These are phyloP conservation scores for Scotopteryx bipunctaria DNA, from an alignment of 2,888 invertebrate genomes.

Conservation along the genomic window DNA sequence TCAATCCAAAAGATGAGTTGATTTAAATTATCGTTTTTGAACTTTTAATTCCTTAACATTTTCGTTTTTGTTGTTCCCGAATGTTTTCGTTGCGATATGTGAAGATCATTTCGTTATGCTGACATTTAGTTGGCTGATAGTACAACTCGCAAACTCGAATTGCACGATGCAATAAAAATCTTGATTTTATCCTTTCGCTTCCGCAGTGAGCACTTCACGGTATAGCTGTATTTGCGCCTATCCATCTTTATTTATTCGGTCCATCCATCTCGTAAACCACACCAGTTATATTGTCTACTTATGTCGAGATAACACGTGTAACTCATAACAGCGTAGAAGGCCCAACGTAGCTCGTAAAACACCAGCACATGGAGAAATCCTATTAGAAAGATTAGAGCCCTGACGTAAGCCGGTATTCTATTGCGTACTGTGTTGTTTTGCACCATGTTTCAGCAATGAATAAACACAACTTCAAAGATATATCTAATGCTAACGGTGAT, in stretches of 20 bases:
- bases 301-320: constrained; percentile 53
- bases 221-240: constrained; percentile 27
- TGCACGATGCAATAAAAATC: constrained; percentile 9
- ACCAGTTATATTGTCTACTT: constrained; percentile 1
- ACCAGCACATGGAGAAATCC: constrained; percentile 50
- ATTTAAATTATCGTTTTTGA: constrained; percentile 10
- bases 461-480: constrained; percentile 20
- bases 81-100: neutral
- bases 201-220: constrained; percentile 46
- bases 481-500: constrained; percentile 17
- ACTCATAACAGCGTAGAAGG: constrained; percentile 42
- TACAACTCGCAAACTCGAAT: neutral
- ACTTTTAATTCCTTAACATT: neutral
- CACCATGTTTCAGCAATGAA: constrained; percentile 15
- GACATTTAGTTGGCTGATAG: neutral
- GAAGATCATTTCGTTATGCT: neutral
- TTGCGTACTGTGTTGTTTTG: constrained; percentile 33
- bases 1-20: constrained; percentile 27
- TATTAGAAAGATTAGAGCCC: constrained; percentile 50
- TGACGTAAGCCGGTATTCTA: constrained; percentile 46
- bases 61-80: neutral
- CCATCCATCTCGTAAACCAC: constrained; percentile 31
- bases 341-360: constrained; percentile 40
- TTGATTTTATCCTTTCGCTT: constrained; percentile 42
- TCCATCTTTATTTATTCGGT: constrained; percentile 13